Evolutionary conservation across 2,888 invertebrate genomes (phyloP).

Genomic region (Melieria omissa): DNA sequence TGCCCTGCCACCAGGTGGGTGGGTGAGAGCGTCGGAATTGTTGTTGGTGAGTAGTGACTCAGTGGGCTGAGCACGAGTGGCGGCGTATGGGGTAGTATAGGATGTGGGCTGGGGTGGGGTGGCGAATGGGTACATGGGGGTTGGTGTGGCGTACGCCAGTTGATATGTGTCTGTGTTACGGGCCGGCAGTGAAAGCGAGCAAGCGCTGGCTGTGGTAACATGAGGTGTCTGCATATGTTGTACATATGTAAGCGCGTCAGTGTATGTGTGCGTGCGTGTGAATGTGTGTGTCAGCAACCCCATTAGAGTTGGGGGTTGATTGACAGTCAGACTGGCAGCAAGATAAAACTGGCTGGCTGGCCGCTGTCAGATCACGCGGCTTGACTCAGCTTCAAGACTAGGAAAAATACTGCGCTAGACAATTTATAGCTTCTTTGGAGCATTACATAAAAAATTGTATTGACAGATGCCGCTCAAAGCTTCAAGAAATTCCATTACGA

Average conservation of each 20-base stretch:
- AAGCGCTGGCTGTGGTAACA: neutral
- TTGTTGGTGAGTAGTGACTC: neutral
- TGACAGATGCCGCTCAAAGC: too few species aligned
- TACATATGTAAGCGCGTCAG: neutral
- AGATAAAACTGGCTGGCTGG: too few species aligned
- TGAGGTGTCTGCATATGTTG: neutral
- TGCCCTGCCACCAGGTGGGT: neutral
- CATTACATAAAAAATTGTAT: too few species aligned
- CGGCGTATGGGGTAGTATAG: too few species aligned
- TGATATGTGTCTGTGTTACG: neutral
- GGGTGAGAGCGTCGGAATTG: neutral
- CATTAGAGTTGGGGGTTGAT: constrained; percentile 5
- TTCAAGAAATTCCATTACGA: too few species aligned
- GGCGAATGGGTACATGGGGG: neutral
- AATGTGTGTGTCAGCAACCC: neutral
- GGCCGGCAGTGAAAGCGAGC: neutral
- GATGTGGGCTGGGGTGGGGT: neutral
- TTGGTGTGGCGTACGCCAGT: neutral
- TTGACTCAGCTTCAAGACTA: too few species aligned
- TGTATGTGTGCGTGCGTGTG: neutral
- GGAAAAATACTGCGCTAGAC: too few species aligned
- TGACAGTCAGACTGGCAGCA: neutral
- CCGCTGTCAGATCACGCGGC: too few species aligned
- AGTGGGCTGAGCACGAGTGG: too few species aligned
- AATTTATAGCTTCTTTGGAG: too few species aligned